phyloP scores from a whole-genome alignment of 2,888 invertebrate genomes.

The Andrena trimmerana region DNA sequence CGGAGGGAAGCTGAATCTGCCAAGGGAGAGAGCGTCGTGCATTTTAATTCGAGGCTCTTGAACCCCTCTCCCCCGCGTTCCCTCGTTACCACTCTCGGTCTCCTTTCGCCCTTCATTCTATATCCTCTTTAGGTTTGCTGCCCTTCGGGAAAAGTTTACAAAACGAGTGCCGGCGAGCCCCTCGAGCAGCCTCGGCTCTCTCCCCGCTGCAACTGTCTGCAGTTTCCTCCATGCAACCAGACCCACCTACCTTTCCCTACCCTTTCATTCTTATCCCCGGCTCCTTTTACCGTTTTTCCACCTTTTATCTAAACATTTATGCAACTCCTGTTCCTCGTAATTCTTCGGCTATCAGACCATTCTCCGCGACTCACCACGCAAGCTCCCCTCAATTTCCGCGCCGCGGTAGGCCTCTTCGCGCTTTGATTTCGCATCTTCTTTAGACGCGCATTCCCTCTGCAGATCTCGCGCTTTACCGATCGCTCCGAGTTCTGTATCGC shows the following conservation, averaged over 20 bases:
- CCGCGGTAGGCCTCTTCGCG: neutral
- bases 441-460: neutral
- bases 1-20: neutral
- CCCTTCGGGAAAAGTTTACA: slow-evolving; percentile 56
- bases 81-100: slow-evolving; percentile 19
- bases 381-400: neutral
- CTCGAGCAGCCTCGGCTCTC: slow-evolving; percentile 25
- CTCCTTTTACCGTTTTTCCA: slow-evolving; percentile 3
- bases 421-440: neutral
- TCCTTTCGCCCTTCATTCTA: slow-evolving; percentile 38
- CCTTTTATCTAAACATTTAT: slow-evolving; percentile 20
- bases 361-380: neutral
- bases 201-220: slow-evolving; percentile 8
- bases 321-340: slow-evolving; percentile 6
- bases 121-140: slow-evolving; percentile 46
- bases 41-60: slow-evolving; percentile 67
- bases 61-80: slow-evolving; percentile 1
- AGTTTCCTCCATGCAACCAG: slow-evolving; percentile 28
- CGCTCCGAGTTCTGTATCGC: neutral
- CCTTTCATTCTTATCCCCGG: neutral
- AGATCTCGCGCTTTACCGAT: neutral
- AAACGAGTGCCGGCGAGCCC: slow-evolving; percentile 50
- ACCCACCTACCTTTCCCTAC: neutral
- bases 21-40: slow-evolving; percentile 49
- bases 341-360: slow-evolving; percentile 20